phyloP scores from a whole-genome alignment of 2,888 invertebrate species.

The Alviniconcha strummeri region DNA sequence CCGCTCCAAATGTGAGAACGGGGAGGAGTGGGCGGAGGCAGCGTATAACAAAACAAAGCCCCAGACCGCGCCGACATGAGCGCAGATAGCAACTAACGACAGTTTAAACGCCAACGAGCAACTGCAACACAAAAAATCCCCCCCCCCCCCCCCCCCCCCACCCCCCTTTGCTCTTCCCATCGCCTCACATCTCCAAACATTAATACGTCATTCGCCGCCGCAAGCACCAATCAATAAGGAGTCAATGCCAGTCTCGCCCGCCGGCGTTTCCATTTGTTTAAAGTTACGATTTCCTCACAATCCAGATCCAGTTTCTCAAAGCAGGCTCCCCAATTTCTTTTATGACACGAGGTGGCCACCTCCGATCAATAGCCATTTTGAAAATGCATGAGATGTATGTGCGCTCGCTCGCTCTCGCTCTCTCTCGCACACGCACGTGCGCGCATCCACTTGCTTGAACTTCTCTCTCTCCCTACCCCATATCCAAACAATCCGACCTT shows the following conservation, averaged over 20 bases:
- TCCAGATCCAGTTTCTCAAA: slow-evolving; percentile 2
- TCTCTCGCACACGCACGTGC: not conserved
- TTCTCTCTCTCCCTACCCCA: too few species aligned
- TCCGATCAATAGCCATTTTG: not conserved
- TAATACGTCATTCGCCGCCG: not conserved
- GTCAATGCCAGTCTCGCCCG: not conserved
- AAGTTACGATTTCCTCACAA: not conserved
- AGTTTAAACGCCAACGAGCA: too few species aligned
- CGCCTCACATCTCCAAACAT: not conserved
- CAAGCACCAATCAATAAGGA: not conserved
- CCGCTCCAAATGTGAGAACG: too few species aligned
- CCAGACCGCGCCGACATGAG: too few species aligned
- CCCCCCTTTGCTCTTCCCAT: not conserved
- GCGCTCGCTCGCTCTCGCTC: too few species aligned
- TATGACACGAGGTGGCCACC: not conserved
- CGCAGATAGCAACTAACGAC: too few species aligned
- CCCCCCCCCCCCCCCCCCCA: not conserved
- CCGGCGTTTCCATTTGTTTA: not conserved
- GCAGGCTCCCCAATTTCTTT: too few species aligned
- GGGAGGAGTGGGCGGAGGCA: too few species aligned
- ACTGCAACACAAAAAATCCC: too few species aligned
- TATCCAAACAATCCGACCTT: too few species aligned
- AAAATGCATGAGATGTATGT: not conserved
- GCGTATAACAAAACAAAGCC: too few species aligned
- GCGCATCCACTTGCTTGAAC: not conserved